These are phyloP conservation scores for Nymphalis urticae DNA, from an alignment of 2,888 invertebrate species.

Conservation along the genomic window DNA sequence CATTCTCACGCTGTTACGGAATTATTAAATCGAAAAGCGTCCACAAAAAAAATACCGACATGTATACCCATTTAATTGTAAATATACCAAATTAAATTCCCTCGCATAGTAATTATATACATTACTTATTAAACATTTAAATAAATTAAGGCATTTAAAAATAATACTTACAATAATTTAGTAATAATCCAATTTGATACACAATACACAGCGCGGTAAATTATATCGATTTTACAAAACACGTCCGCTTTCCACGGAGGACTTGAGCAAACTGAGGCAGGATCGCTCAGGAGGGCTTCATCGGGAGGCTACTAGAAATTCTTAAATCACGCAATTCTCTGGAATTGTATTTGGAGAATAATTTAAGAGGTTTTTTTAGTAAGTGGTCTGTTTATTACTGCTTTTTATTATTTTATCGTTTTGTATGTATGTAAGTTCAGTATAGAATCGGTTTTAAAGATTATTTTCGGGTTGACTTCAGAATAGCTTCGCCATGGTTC, in stretches of 20 bases:
- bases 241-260: slow-evolving; percentile 20
- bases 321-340: neutral
- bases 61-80: too few species aligned
- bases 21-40: too few species aligned
- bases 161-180: slow-evolving; percentile 27
- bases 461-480: too few species aligned
- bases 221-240: neutral
- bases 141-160: neutral
- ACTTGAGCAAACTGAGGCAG: slow-evolving; percentile 17
- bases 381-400: too few species aligned
- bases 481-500: too few species aligned
- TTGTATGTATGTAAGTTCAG: too few species aligned
- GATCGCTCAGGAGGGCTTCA: slow-evolving; percentile 10
- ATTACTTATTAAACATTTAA: neutral
- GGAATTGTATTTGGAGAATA: neutral
- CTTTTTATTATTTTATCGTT: too few species aligned
- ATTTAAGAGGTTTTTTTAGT: neutral
- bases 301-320: neutral
- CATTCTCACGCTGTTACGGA: too few species aligned
- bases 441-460: too few species aligned
- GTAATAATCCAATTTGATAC: slow-evolving; percentile 24
- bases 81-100: too few species aligned
- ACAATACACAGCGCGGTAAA: slow-evolving; percentile 27
- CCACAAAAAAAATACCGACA: too few species aligned
- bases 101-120: neutral